These are phyloP conservation scores for Catocala nupta DNA, from an alignment of 2,888 invertebrate genomes.

Conservation along the genomic window DNA sequence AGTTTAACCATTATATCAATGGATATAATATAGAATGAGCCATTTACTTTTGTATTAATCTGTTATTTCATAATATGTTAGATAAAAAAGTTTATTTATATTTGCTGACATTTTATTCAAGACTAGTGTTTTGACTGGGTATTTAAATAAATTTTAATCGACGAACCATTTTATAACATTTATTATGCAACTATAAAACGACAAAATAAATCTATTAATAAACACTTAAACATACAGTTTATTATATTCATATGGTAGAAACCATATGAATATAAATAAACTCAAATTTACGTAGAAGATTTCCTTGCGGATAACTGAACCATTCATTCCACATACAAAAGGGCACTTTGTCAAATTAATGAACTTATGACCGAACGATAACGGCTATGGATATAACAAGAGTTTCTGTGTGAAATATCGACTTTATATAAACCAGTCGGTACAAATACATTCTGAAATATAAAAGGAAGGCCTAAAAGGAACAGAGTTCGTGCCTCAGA, in stretches of 20 bases:
- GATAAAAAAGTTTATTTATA: neutral
- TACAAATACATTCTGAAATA: conserved; percentile 48
- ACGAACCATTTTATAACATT: too few relatives aligned
- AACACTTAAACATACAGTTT: neutral
- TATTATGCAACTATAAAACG: too few relatives aligned
- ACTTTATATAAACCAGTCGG: conserved; percentile 38
- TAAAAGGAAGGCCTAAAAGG: conserved; percentile 52
- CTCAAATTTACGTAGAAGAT: conserved; percentile 16
- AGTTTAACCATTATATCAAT: too few relatives aligned
- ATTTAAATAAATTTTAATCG: too few relatives aligned
- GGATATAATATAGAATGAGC: too few relatives aligned
- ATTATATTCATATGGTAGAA: too few relatives aligned
- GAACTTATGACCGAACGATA: conserved; percentile 19
- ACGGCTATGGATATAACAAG: conserved; percentile 24
- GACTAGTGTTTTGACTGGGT: conserved; percentile 13
- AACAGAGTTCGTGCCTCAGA: conserved; percentile 63
- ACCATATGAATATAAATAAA: neutral
- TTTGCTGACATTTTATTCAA: too few relatives aligned
- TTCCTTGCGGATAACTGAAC: conserved; percentile 14
- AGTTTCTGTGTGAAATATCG: conserved; percentile 25
- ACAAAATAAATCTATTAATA: neutral
- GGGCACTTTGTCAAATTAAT: conserved; percentile 23
- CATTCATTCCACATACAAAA: conserved; percentile 23
- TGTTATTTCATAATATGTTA: neutral
- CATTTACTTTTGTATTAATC: too few relatives aligned